Evolutionary conservation across 2,888 invertebrate genomes (phyloP).

Genomic region (Pammene fasciana): DNA sequence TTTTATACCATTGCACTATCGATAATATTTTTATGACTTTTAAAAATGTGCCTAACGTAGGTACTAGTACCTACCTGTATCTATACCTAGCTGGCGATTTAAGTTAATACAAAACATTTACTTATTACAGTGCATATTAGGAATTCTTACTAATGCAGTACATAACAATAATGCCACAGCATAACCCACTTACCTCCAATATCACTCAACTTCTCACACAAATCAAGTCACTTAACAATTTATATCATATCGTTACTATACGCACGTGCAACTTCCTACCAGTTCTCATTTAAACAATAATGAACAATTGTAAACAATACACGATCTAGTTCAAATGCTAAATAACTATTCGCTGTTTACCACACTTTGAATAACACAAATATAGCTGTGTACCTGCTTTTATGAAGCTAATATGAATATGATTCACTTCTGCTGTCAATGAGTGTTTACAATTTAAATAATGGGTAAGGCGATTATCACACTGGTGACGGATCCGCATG

Average conservation of each 20-base stretch:
- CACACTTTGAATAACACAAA: neutral
- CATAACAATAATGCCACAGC: too few species aligned
- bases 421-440: neutral
- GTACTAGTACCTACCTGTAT: too few species aligned
- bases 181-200: conserved; percentile 4
- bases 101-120: too few species aligned
- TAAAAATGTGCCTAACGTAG: too few species aligned
- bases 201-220: neutral
- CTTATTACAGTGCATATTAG: too few species aligned
- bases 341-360: conserved; percentile 14
- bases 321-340: conserved; percentile 33
- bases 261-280: conserved; percentile 3
- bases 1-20: too few species aligned
- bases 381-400: neutral
- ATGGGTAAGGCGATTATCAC: too few species aligned
- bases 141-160: too few species aligned
- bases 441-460: conserved; percentile 4
- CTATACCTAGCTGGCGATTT: too few species aligned
- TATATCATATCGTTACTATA: conserved; percentile 9
- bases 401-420: neutral
- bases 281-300: neutral
- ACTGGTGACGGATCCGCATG: too few species aligned
- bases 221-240: neutral
- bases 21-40: too few species aligned
- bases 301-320: conserved; percentile 5